phyloP scores from a whole-genome alignment of 2,888 invertebrate genomes.

The Apoderus coryli region DNA sequence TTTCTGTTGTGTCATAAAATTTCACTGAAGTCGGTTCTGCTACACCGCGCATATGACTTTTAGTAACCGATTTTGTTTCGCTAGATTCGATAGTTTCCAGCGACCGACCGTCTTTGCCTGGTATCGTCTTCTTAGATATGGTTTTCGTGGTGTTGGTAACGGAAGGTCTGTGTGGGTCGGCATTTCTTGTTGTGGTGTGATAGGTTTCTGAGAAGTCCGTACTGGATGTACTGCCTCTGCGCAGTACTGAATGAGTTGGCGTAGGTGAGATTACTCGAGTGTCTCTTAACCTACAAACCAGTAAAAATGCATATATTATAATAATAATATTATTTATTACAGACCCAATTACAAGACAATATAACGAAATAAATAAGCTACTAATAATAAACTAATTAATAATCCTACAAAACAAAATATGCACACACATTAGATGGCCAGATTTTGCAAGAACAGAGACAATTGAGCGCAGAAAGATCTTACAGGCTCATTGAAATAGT shows the following conservation, averaged over 20 bases:
- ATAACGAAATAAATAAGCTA: too few relatives aligned
- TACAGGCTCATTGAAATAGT: too few relatives aligned
- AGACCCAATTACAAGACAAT: too few relatives aligned
- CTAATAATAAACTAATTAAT: too few relatives aligned
- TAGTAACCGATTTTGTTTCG: conserved; percentile 55
- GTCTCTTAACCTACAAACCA: conserved; percentile 25
- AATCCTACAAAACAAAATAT: too few relatives aligned
- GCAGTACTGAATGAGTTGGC: conserved; percentile 32
- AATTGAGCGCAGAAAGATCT: too few relatives aligned
- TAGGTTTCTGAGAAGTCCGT: conserved; percentile 60
- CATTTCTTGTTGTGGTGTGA: conserved; percentile 50
- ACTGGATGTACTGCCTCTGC: conserved; percentile 51
- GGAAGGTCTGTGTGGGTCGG: conserved; percentile 50
- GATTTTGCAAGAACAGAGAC: too few relatives aligned
- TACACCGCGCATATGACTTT: conserved; percentile 31
- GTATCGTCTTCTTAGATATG: conserved; percentile 52
- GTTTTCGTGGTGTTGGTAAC: conserved; percentile 58
- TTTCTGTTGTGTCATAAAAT: conserved; percentile 42
- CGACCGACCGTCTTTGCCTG: conserved; percentile 45
- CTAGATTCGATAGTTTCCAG: conserved; percentile 56
- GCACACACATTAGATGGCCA: too few relatives aligned
- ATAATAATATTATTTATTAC: too few relatives aligned
- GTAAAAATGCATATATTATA: too few relatives aligned
- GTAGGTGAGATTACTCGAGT: conserved; percentile 19
- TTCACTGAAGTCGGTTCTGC: conserved; percentile 19